Conservation (phyloP, 2,113 vertebrate species). For the Glareola pratincola region DNA sequence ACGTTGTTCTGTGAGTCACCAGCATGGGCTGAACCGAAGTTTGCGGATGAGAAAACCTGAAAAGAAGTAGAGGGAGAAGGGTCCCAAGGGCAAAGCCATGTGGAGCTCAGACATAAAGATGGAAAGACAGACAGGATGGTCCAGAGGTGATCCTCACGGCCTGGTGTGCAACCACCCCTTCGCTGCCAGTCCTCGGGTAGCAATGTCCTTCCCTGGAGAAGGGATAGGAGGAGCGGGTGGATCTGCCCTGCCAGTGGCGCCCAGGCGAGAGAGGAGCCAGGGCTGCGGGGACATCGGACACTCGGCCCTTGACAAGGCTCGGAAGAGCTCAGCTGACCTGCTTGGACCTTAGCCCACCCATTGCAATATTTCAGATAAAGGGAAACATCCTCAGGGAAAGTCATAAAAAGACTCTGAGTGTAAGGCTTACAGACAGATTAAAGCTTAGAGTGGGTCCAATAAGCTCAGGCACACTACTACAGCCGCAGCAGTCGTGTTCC, state of each 20-base stretch:
- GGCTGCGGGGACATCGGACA: not conserved
- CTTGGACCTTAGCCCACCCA: not conserved
- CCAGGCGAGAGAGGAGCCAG: not conserved
- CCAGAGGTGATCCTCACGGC: not conserved
- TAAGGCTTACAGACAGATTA: not conserved
- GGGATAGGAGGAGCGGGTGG: not conserved
- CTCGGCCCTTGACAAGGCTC: not conserved
- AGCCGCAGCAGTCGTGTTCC: not conserved
- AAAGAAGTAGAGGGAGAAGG: not conserved
- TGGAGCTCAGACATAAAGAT: not conserved
- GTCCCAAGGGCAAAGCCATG: not conserved
- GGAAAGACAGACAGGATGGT: not conserved
- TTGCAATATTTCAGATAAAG: not conserved
- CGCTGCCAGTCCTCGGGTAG: fast-evolving
- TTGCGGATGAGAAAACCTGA: not conserved
- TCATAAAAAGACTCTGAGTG: not conserved
- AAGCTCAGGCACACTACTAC: not conserved
- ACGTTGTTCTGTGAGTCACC: fast-evolving
- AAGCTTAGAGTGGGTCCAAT: not conserved
- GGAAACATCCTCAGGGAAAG: not conserved
- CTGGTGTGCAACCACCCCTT: not conserved
- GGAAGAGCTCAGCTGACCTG: not conserved
- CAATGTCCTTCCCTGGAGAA: not conserved
- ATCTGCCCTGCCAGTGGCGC: not conserved
- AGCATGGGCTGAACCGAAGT: not conserved